phyloP scores from a whole-genome alignment of 2,113 vertebrate species.

The Brachypteracias leptosomus region DNA sequence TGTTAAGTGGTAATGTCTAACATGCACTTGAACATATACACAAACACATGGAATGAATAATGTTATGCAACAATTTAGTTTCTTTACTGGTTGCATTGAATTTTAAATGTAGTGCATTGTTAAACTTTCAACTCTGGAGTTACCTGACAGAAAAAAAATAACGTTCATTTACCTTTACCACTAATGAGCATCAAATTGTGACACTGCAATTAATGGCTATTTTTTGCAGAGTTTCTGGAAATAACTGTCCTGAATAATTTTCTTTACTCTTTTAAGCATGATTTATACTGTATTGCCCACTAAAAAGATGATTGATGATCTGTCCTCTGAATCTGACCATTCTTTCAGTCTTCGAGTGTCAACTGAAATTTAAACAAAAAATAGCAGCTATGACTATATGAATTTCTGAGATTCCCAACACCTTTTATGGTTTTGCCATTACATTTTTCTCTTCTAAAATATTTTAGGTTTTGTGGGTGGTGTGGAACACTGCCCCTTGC shows the following conservation, averaged over 20 bases:
- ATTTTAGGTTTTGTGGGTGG: not conserved
- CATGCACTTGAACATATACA: not conserved
- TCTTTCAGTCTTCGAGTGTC: not conserved
- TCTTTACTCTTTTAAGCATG: not conserved
- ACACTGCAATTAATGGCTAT: not conserved
- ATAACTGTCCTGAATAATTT: not conserved
- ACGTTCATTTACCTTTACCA: not conserved
- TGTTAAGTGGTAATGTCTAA: not conserved
- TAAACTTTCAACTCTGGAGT: not conserved
- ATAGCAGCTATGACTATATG: not conserved
- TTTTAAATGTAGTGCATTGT: not conserved
- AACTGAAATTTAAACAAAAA: not conserved
- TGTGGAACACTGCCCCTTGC: not conserved
- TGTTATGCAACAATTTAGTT: not conserved
- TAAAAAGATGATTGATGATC: not conserved
- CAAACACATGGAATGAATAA: not conserved
- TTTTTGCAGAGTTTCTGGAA: not conserved
- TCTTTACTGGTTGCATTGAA: not conserved
- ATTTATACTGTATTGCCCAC: not conserved
- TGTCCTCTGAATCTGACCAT: not conserved
- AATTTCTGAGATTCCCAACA: not conserved
- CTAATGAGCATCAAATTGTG: not conserved
- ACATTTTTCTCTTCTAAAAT: not conserved
- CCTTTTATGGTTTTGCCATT: not conserved
- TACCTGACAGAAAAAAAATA: not conserved